These are phyloP conservation scores for Lissonota sp. DNA, from an alignment of 2,888 invertebrate genomes.

Conservation along the genomic window DNA sequence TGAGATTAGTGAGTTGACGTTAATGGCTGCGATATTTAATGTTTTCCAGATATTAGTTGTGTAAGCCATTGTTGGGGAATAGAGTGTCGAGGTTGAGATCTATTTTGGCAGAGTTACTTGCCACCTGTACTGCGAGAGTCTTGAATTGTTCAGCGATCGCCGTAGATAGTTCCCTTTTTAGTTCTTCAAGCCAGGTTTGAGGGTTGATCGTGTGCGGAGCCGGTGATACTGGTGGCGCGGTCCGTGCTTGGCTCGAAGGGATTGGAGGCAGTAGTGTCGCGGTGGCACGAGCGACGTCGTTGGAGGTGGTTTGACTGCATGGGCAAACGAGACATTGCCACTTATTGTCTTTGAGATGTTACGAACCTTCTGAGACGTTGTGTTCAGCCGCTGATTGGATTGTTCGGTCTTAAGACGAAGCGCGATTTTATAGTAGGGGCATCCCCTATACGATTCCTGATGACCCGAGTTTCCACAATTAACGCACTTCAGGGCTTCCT, in stretches of 20 bases:
- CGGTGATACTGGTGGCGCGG: no score
- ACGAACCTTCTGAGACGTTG: not conserved
- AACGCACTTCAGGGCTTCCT: conserved; percentile 24
- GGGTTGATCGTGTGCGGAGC: no score
- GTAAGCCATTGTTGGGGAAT: not conserved
- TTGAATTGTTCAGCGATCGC: not conserved
- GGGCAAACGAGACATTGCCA: not conserved
- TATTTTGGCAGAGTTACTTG: not conserved
- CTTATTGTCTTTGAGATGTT: not conserved
- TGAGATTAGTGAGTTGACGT: not conserved
- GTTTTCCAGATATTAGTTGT: not conserved
- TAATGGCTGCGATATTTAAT: conserved; percentile 1
- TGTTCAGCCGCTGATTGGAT: not conserved
- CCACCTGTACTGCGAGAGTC: no score
- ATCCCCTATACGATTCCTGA: conserved; percentile 34
- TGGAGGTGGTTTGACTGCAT: not conserved
- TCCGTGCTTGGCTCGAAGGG: no score
- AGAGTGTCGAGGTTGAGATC: not conserved
- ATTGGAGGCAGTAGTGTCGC: no score
- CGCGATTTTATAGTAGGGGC: conserved; percentile 29
- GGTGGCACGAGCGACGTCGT: no score
- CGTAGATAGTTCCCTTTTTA: no score
- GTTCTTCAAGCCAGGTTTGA: no score
- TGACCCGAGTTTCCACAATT: conserved; percentile 35
- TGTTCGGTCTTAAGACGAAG: not conserved